These are phyloP conservation scores for Holothuria glaberrima DNA, from an alignment of 35 echinoderm and acorn worm species.

Conservation along the genomic window DNA sequence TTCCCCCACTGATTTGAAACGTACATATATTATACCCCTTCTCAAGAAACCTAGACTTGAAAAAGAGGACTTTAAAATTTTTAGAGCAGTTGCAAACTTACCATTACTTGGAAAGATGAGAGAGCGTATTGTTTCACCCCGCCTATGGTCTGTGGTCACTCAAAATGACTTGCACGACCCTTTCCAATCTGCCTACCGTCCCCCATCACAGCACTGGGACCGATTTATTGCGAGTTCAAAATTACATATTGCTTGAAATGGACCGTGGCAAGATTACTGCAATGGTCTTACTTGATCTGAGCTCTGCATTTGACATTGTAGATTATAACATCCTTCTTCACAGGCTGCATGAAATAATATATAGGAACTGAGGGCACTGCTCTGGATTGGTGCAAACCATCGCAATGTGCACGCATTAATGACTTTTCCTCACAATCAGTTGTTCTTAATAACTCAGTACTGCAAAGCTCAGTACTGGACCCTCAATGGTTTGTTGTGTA, in stretches of 20 bases:
- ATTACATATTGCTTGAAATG: conserved; percentile 67
- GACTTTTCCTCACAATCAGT: too few species aligned
- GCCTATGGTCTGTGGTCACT: conserved; percentile 11
- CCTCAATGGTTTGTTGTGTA: too few species aligned
- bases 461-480: too few species aligned
- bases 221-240: conserved; percentile 61
- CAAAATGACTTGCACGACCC: conserved; percentile 34
- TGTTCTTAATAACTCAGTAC: too few species aligned
- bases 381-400: conserved; percentile 73
- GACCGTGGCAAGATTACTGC: conserved; percentile 39
- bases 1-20: conserved; percentile 19
- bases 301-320: conserved; percentile 64
- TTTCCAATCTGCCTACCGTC: conserved; percentile 62
- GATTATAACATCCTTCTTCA: conserved; percentile 53
- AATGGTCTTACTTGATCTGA: conserved; percentile 53
- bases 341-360: conserved; percentile 12
- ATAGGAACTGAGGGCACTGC: conserved; percentile 55
- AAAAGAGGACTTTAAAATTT: conserved; percentile 45
- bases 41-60: conserved; percentile 72
- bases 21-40: conserved; percentile 40
- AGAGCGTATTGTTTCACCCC: conserved; percentile 6
- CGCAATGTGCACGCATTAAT: too few species aligned
- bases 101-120: conserved; percentile 45
- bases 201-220: too few species aligned
- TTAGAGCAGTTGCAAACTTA: conserved; percentile 65